These are phyloP conservation scores for Achlya flavicornis DNA, from an alignment of 2,888 invertebrate species.

Conservation along the genomic window DNA sequence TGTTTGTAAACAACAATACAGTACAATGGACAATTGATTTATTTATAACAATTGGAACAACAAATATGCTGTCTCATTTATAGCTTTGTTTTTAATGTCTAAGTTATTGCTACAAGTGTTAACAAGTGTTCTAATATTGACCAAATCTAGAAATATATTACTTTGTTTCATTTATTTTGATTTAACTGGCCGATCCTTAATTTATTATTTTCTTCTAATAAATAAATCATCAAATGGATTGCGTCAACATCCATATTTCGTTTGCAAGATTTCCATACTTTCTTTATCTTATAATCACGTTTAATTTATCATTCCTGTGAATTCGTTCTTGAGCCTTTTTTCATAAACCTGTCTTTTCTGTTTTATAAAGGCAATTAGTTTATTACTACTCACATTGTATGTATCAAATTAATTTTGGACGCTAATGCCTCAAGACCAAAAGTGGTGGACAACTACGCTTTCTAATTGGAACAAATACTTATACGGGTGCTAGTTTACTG, in stretches of 20 bases:
- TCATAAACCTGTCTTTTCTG: background rate
- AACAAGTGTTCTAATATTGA: background rate
- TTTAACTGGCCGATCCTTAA: no score
- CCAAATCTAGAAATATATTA: no score
- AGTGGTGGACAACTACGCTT: conserved; percentile 46
- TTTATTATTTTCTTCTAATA: no score
- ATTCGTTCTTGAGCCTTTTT: no score
- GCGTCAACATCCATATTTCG: no score
- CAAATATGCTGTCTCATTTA: conserved; percentile 18
- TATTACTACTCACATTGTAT: background rate
- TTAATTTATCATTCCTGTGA: no score
- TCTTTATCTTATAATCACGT: no score
- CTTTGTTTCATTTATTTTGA: no score
- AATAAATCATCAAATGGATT: no score
- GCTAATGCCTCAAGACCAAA: conserved; percentile 36
- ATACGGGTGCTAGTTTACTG: conserved; percentile 42
- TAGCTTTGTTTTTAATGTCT: background rate
- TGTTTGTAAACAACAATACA: conserved; percentile 27
- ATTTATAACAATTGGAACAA: conserved; percentile 23
- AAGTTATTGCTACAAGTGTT: background rate
- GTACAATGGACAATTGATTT: conserved; percentile 37
- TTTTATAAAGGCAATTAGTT: background rate
- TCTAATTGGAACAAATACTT: conserved; percentile 59
- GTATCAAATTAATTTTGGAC: conserved; percentile 32
- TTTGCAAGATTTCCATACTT: no score